Evolutionary conservation across 1,140 invertebrate species (phyloP), one percentile per base, ranked within the genome.

Genomic region (Armadillidium nasatum): DNA sequence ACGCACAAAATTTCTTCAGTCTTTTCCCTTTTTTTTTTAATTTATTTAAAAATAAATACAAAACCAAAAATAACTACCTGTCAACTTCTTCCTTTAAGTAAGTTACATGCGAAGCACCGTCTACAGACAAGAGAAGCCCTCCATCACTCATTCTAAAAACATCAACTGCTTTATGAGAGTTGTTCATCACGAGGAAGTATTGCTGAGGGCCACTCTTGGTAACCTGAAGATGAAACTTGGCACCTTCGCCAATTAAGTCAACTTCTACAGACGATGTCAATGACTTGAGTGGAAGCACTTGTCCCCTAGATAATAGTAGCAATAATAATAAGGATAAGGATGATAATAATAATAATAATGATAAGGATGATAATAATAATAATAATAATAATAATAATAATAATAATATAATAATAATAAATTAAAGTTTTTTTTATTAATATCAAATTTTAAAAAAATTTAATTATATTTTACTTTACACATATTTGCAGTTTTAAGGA

Each of bases 41-140:
- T n/a, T n/a, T n/a, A n/a, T n/a, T n/a, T n/a, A n/a, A n/a, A n/a
- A n/a, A n/a, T n/a, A n/a, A 33, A 33, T n/a, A 22, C 60, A n/a
- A 19, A 71, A 21, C 2, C 19, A 71, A 21, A 19, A 71, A 73
- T 0, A 45, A 76, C 67, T 68, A 82, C 81, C 76, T 91, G 85
- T 97, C 95, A 0, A 98, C 93, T 85, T 99, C 96, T 84, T 99
- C 97, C 83, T 96, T 95, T 89, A 99, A 93, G 85, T 99, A 99
- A 0, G 97, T 99, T 0, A 94, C 98, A 85, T 94, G 96, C 77
- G 94, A 96, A 0, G 92, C 89, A 0, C 95, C 94, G 84, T 98
- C 95, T 4, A 98, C 86, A 0, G 95, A 97, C 0, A 99, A 86
- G 1, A 99, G 87, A 46, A 99, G 88, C 54, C 91, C 93, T 60